Evolutionary conservation across 1,140 invertebrate genomes (phyloP), one percentile per base, ranked within the genome.

Genomic region (Physella acuta): DNA sequence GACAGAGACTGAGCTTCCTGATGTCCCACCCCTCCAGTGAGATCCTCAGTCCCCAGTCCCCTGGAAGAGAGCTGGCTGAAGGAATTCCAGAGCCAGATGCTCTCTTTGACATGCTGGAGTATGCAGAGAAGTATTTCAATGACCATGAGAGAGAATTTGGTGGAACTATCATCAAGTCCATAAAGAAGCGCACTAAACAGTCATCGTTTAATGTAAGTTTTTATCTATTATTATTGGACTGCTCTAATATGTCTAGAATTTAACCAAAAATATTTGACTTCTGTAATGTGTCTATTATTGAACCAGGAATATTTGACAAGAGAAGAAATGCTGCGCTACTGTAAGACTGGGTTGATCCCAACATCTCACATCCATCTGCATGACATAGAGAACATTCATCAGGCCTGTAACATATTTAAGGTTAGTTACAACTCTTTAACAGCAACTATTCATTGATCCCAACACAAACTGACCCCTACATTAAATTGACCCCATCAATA

Each of bases 281-380:
- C n/a, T n/a, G n/a, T n/a, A n/a, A n/a, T n/a, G n/a, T n/a, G n/a
- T n/a, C n/a, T n/a, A 44, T 44, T 44, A 11, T 60, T 33, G 28
- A 11, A 56, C n/a, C 73, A 79, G 72, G 93, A 95, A 80, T 87
- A 91, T 62, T 87, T 95, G 34, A 91, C 92, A 0, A 95, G 95
- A 79, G 92, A 93, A 77, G 94, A 97, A 82, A 96, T 98, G 93
- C 90, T 97, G 0, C 91, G 90, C 0, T 97, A 91, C 84, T 93
- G 92, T 74, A 93, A 94, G 82, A 91, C 90, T 33, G 92, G 91
- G 63, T 90, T 90, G 51, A 97, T 98, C 76, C 92, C 94, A 0
- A 95, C 92, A 68, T 97, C 94, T 0, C 94, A 97, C 84, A 92
- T 97, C 79, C 93, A 95, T 78, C 90, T 98, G 87, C 95, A 95